phyloP scores from a whole-genome alignment of 2,888 invertebrate species.

The Parnassius glacialis region DNA sequence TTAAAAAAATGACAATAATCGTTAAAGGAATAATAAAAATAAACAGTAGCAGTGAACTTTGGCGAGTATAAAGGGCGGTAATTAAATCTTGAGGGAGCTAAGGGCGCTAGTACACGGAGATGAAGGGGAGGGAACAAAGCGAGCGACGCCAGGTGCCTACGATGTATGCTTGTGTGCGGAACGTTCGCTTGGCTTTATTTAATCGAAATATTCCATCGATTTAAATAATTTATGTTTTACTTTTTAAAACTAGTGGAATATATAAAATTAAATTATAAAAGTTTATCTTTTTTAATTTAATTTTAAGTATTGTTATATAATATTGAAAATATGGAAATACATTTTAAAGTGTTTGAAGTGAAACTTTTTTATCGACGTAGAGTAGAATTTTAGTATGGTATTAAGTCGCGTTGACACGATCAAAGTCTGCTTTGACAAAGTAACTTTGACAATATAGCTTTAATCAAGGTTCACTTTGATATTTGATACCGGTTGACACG shows the following conservation, averaged over 20 bases:
- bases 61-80: constrained; percentile 42
- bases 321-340: no score
- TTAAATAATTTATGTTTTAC: no score
- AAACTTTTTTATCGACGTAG: constrained; percentile 42
- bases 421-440: no score
- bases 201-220: not conserved
- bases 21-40: constrained; percentile 44
- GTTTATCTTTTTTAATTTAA: no score
- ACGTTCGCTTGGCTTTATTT: not conserved
- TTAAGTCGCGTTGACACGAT: no score
- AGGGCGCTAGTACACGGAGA: constrained; percentile 42
- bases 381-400: constrained; percentile 35
- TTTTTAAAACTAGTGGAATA: no score
- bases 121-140: constrained; percentile 25
- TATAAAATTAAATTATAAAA: no score
- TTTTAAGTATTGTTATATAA: no score
- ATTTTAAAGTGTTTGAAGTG: no score
- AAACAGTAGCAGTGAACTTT: constrained; percentile 51
- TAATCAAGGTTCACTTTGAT: no score
- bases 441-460: no score
- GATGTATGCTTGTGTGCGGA: constrained; percentile 2
- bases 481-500: not conserved
- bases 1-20: constrained; percentile 8
- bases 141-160: constrained; percentile 46
- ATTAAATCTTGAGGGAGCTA: constrained; percentile 63